phyloP scores from a whole-genome alignment of 2,113 vertebrate species.

The Gorsachius goisagi region DNA sequence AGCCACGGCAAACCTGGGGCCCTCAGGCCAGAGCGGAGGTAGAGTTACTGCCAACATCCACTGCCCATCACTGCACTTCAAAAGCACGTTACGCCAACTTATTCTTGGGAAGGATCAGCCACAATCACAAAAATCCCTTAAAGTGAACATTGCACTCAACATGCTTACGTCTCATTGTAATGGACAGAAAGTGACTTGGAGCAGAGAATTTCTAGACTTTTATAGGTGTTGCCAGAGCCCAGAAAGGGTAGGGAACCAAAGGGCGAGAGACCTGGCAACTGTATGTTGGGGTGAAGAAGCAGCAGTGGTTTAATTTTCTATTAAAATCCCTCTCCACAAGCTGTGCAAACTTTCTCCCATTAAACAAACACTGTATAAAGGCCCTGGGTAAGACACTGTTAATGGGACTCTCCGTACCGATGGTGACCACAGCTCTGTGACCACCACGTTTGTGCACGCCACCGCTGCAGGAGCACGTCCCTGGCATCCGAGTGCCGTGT shows the following conservation, averaged over 20 bases:
- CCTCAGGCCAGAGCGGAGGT: background rate
- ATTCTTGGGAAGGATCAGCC: background rate
- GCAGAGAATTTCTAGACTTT: background rate
- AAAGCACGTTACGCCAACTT: background rate
- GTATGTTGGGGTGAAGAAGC: background rate
- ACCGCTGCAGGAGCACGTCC: background rate
- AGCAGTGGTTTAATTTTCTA: background rate
- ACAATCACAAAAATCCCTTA: background rate
- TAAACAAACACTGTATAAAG: background rate
- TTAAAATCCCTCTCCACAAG: background rate
- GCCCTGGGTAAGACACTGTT: background rate
- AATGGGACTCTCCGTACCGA: background rate
- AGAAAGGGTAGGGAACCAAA: background rate
- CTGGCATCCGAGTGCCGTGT: background rate
- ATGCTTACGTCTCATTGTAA: background rate
- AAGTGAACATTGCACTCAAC: background rate
- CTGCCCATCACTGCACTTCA: background rate
- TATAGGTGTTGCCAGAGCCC: background rate
- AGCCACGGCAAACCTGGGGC: background rate
- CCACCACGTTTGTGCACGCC: background rate
- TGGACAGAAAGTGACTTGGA: background rate
- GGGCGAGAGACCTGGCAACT: background rate
- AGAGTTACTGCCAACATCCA: background rate
- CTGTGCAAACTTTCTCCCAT: background rate
- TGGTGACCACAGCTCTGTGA: background rate